These are phyloP conservation scores for Hermaeophaga mercurialis DNA, from an alignment of 2,888 invertebrate genomes.

Conservation along the genomic window DNA sequence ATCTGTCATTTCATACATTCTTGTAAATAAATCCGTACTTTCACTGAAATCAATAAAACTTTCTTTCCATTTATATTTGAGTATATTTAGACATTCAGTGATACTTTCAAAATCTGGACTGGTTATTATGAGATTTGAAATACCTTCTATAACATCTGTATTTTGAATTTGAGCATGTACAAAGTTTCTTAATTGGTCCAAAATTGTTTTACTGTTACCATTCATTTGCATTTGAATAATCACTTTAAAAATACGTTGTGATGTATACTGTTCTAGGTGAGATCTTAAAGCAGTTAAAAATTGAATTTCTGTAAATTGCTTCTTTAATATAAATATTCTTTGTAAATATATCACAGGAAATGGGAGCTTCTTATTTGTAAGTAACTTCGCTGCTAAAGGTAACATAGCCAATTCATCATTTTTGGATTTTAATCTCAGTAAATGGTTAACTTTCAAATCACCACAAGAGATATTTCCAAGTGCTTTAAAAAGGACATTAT, in stretches of 20 bases:
- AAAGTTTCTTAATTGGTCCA: conserved; percentile 28
- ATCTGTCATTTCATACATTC: conserved; percentile 20
- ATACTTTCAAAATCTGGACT: conserved; percentile 25
- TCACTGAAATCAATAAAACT: conserved; percentile 22
- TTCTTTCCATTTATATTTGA: conserved; percentile 20
- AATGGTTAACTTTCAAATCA: conserved; percentile 29
- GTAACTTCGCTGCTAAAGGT: conserved; percentile 39
- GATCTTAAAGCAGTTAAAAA: conserved; percentile 21
- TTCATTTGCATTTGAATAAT: conserved; percentile 31
- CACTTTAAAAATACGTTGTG: conserved; percentile 20
- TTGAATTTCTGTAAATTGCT: conserved; percentile 22
- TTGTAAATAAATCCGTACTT: conserved; percentile 18
- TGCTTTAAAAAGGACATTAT: conserved; percentile 36
- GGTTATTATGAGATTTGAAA: conserved; percentile 19
- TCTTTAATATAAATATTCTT: conserved; percentile 31
- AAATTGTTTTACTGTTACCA: conserved; percentile 31
- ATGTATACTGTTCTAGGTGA: conserved; percentile 26
- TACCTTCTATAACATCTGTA: not conserved
- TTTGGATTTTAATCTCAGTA: conserved; percentile 10
- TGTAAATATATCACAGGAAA: conserved; percentile 35
- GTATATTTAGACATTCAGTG: conserved; percentile 22
- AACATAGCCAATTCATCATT: conserved; percentile 25
- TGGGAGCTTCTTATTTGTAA: conserved; percentile 26
- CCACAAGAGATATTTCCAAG: conserved; percentile 41
- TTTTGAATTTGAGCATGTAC: not conserved